A percentile compares a stretch with the other conserved stretches of the same genome.
phyloP scores from a whole-genome alignment of 2,797 vertebrate genomes.

The Limnodromus scolopaceus region DNA sequence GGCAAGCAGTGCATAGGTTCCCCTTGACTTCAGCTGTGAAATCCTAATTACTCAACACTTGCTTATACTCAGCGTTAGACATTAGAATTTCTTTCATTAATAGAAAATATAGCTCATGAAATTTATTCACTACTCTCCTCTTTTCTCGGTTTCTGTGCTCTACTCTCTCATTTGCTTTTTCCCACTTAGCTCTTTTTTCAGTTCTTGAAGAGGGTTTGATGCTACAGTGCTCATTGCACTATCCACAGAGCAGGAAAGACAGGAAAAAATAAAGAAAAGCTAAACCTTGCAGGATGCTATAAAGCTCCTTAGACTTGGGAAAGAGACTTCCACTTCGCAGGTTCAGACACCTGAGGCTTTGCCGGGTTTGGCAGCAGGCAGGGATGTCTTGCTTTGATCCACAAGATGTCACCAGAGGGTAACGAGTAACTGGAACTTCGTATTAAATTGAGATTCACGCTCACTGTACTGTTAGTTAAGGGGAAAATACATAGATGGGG shows the following conservation, averaged over 20 bases:
- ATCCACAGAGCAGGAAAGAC: not conserved
- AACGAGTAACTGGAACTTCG: not conserved
- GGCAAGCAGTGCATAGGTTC: not conserved
- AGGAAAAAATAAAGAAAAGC: not conserved
- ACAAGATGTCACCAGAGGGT: conserved; percentile 49
- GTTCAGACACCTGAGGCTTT: not conserved
- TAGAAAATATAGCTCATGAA: not conserved
- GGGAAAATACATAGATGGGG: accelerated
- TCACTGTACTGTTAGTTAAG: not conserved
- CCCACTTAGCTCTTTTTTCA: not conserved
- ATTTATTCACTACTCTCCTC: not conserved
- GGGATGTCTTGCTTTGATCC: not conserved
- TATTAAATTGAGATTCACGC: not conserved
- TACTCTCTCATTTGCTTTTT: not conserved
- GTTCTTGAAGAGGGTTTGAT: not conserved
- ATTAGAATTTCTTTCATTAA: not conserved
- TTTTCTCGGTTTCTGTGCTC: not conserved
- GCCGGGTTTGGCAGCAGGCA: not conserved
- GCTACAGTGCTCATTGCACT: not conserved
- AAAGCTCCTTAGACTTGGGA: not conserved
- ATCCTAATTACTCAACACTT: not conserved
- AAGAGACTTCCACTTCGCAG: not conserved
- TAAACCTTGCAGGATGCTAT: not conserved
- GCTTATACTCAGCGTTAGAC: not conserved
- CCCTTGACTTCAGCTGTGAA: not conserved